Conservation (phyloP, 1,140 invertebrate species). For the Drosophila truncata region DNA sequence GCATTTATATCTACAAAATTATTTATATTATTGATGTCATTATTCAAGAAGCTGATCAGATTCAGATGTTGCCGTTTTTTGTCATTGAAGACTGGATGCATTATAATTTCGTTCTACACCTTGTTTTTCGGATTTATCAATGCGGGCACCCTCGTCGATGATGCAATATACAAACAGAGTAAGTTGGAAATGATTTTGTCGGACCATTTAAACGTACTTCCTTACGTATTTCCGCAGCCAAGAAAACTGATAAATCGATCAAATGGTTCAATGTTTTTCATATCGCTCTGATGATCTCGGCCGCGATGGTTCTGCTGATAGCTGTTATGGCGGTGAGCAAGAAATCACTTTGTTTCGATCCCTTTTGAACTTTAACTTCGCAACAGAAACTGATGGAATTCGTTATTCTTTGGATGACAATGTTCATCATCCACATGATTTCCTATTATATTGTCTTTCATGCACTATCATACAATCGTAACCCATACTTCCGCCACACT, state of each 20-base stretch:
- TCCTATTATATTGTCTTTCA: slow-evolving; percentile 39
- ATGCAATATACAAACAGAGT: slow-evolving; percentile 17
- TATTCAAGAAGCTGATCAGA: slow-evolving; percentile 9
- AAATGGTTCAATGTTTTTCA: slow-evolving; percentile 50
- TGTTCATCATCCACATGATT: slow-evolving; percentile 34
- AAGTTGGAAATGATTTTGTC: background rate
- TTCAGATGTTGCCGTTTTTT: slow-evolving; percentile 20
- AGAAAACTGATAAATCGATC: slow-evolving; percentile 1
- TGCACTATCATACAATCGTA: slow-evolving; percentile 1
- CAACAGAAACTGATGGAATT: slow-evolving; percentile 9
- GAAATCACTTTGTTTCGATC: background rate
- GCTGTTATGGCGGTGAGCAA: slow-evolving; percentile 21
- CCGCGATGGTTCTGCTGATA: slow-evolving; percentile 30
- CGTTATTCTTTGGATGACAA: slow-evolving; percentile 17
- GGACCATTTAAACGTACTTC: no score
- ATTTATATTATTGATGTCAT: slow-evolving; percentile 34
- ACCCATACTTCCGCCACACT: slow-evolving; percentile 13
- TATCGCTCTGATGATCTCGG: slow-evolving; percentile 31
- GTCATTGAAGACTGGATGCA: slow-evolving; percentile 35
- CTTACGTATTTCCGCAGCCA: background rate
- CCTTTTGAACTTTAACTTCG: background rate
- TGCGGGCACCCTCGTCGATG: slow-evolving; percentile 33
- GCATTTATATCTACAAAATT: slow-evolving; percentile 7
- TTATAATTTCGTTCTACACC: slow-evolving; percentile 46
- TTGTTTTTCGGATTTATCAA: slow-evolving; percentile 35